These are phyloP conservation scores for Scelioninae gen. 1 DNA, from an alignment of 2,888 invertebrate genomes.

Conservation along the genomic window DNA sequence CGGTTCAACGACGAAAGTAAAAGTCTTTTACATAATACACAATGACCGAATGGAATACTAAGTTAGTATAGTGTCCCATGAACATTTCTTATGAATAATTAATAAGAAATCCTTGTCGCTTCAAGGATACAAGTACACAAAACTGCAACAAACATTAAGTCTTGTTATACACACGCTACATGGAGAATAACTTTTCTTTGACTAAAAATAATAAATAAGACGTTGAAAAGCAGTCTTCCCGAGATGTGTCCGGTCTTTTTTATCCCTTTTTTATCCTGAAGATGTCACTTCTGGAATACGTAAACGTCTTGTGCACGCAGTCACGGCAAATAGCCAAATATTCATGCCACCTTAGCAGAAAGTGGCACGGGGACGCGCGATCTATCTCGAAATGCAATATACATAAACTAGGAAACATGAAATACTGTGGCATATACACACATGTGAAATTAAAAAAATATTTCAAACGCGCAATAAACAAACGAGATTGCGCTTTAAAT, in stretches of 20 bases:
- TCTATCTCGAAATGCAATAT: slow-evolving; percentile 41
- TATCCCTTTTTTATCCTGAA: slow-evolving; percentile 62
- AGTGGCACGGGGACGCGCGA: slow-evolving; percentile 39
- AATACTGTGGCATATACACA: slow-evolving; percentile 6
- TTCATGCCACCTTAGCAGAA: slow-evolving; percentile 73
- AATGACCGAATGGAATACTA: slow-evolving; percentile 36
- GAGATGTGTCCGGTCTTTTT: slow-evolving; percentile 61
- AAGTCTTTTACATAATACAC: slow-evolving; percentile 25
- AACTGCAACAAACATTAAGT: not conserved
- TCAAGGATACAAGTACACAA: not conserved
- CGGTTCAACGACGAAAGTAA: slow-evolving; percentile 20
- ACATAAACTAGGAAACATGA: slow-evolving; percentile 32
- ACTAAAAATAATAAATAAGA: slow-evolving; percentile 2
- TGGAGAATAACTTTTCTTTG: too few relatives aligned
- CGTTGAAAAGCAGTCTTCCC: slow-evolving; percentile 53
- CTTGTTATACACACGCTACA: not conserved
- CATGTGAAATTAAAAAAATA: slow-evolving; percentile 41
- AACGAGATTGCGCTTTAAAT: slow-evolving; percentile 28
- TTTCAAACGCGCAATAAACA: slow-evolving; percentile 24
- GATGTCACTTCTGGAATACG: slow-evolving; percentile 71
- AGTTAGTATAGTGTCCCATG: not conserved
- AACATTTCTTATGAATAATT: slow-evolving; percentile 34
- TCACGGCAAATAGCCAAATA: slow-evolving; percentile 79
- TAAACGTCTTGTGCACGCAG: slow-evolving; percentile 67
- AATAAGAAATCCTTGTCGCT: slow-evolving; percentile 6